Base-by-base conservation (phyloP, 2,888 invertebrate species). In the Stratiomys singularior region DNA sequence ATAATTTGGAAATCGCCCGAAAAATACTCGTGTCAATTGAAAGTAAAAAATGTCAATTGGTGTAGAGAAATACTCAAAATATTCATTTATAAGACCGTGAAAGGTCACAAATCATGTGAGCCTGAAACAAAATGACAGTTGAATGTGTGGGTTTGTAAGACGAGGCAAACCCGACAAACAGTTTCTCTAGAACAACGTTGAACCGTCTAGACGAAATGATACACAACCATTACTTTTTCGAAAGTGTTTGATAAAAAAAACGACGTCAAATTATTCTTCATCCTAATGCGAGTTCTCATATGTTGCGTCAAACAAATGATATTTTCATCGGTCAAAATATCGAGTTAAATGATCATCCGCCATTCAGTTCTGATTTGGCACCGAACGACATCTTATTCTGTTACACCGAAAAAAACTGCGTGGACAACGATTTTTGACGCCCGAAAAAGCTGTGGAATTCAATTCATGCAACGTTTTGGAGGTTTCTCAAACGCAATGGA, bases 1-100 rank as follows among this genome's bases (percentile, higher is more conserved):
- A 44, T 44, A 44, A 44, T 44, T 44, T 44, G 44, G 13, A 7
- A 44, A 44, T 44, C 44, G 58, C 58, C n/a, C n/a, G n/a, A n/a
- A n/a, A n/a, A n/a, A n/a, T n/a, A n/a, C n/a, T 58, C 23, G 58
- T 58, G 58, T 58, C 58, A n/a, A 58, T 58, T 58, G 58, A n/a
- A 9, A 13, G 9, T 44, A 9, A 44, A 44, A 44, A 7, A 44
- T 44, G 13, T 44, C 7, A 44, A 44, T 9, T 9, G 13, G 7
- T 44, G 21, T 1, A 60, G 2, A 1, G 23, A 1, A 23, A 3
- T 60, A 23, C 60, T 21, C 23, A 3, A 60, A 60, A 60, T n/a
- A 21, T 18, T 18, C 44, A 37, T 27, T 5, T 28, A 60, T 60
- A 60, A 60, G 23, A 60, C 23, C 23, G 21, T 21, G 21, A 18